phyloP scores from a whole-genome alignment of 2,113 vertebrate genomes.

The Tor tambroides region DNA sequence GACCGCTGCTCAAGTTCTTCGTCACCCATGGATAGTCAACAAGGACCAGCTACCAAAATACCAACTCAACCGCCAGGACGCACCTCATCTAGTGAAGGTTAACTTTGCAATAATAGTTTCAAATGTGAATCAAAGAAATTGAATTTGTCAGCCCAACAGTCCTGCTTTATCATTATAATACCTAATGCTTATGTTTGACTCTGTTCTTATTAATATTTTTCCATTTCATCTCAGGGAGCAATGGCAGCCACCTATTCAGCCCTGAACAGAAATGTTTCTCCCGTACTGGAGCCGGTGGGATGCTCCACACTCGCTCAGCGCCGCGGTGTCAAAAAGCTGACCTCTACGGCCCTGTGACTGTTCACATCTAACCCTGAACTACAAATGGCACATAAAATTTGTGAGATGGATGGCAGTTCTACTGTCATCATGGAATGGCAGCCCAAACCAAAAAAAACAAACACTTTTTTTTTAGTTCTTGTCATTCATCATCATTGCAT shows the following conservation, averaged over 20 bases:
- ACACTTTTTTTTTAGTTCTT: background rate
- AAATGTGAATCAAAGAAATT: background rate
- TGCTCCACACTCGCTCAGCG: slow-evolving; percentile 89
- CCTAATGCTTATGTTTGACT: slow-evolving; percentile 12
- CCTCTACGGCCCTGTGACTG: slow-evolving; percentile 87
- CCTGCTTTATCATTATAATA: background rate
- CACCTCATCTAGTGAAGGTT: slow-evolving; percentile 89
- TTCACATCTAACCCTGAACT: background rate
- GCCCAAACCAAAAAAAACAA: slow-evolving; percentile 4
- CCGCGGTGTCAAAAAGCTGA: slow-evolving; percentile 89
- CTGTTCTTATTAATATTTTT: background rate
- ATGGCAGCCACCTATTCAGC: slow-evolving; percentile 92
- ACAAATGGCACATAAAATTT: slow-evolving; percentile 2
- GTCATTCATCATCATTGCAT: background rate
- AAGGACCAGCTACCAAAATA: slow-evolving; percentile 87
- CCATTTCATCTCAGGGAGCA: slow-evolving; percentile 76
- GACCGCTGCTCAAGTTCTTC: slow-evolving; percentile 85
- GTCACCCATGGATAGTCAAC: slow-evolving; percentile 88
- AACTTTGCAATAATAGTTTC: background rate
- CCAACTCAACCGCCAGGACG: slow-evolving; percentile 87
- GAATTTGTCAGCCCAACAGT: background rate
- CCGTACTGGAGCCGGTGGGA: slow-evolving; percentile 86
- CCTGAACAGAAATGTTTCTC: slow-evolving; percentile 82
- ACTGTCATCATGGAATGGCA: background rate
- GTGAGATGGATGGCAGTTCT: background rate